Evolutionary conservation across 2,888 invertebrate genomes (phyloP).

Genomic region (Kuschelorhynchus macadamiae): DNA sequence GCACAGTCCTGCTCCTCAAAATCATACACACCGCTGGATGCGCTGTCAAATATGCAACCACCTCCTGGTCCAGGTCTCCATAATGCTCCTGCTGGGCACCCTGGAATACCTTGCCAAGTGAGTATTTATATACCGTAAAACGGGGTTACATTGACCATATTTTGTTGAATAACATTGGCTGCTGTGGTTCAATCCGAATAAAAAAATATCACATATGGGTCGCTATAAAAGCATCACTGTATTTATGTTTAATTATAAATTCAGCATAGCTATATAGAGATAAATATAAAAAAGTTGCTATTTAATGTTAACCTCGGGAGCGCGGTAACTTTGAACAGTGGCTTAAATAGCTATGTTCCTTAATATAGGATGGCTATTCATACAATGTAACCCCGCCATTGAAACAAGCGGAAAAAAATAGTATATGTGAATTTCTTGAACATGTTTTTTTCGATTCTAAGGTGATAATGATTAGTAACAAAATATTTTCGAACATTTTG

Average conservation of each 20-base stretch:
- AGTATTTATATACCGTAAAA: conserved; percentile 23
- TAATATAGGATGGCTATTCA: background rate
- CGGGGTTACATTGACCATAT: no score
- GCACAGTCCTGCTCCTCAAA: conserved; percentile 65
- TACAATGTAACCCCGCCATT: background rate
- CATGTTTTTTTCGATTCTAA: background rate
- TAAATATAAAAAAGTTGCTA: background rate
- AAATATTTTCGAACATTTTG: background rate
- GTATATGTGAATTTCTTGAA: background rate
- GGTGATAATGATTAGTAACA: background rate
- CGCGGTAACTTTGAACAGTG: conserved; percentile 1
- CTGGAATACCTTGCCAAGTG: conserved; percentile 44
- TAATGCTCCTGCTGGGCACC: conserved; percentile 59
- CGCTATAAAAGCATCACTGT: background rate
- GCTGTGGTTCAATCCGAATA: background rate
- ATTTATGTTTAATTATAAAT: background rate
- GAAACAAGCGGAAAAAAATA: conserved; percentile 5
- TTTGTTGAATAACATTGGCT: conserved; percentile 3
- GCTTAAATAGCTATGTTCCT: background rate
- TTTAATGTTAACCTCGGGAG: background rate
- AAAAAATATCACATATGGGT: conserved; percentile 4
- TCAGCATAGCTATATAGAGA: conserved; percentile 1
- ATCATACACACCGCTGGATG: conserved; percentile 87
- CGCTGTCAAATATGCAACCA: conserved; percentile 91
- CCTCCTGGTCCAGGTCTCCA: conserved; percentile 72